These are phyloP conservation scores for Cathartes aura DNA, from an alignment of 2,113 vertebrate species.

Conservation along the genomic window DNA sequence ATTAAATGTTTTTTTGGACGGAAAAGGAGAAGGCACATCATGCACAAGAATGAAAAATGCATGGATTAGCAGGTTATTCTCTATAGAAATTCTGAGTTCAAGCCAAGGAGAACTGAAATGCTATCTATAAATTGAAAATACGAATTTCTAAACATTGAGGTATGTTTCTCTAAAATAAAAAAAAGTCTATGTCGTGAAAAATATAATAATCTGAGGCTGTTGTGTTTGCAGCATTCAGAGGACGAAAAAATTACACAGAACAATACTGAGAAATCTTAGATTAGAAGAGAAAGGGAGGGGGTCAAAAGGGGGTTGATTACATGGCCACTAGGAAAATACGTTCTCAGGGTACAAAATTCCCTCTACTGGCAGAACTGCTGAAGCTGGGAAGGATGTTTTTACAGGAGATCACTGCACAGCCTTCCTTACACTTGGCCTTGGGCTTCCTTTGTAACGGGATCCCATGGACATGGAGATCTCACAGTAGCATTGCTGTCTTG, in stretches of 20 bases:
- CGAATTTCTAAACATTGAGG: background rate
- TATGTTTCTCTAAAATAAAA: background rate
- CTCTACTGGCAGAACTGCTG: background rate
- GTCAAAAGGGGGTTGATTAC: background rate
- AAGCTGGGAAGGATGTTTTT: background rate
- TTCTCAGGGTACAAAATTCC: background rate
- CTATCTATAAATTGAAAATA: background rate
- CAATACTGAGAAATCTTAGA: background rate
- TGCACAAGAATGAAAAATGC: background rate
- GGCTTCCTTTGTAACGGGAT: background rate
- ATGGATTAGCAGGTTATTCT: background rate
- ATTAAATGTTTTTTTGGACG: background rate
- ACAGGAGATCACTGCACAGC: background rate
- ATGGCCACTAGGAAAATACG: background rate
- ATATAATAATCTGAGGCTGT: background rate
- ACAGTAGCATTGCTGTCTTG: background rate
- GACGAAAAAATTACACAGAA: background rate
- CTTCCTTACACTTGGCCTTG: background rate
- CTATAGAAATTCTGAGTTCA: background rate
- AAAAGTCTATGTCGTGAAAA: background rate
- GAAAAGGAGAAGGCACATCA: background rate
- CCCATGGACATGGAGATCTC: background rate
- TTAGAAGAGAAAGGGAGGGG: background rate
- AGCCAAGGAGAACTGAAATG: background rate
- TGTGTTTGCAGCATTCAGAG: background rate